phyloP scores from a whole-genome alignment of 2,113 vertebrate genomes.

The Galeopterus variegatus region DNA sequence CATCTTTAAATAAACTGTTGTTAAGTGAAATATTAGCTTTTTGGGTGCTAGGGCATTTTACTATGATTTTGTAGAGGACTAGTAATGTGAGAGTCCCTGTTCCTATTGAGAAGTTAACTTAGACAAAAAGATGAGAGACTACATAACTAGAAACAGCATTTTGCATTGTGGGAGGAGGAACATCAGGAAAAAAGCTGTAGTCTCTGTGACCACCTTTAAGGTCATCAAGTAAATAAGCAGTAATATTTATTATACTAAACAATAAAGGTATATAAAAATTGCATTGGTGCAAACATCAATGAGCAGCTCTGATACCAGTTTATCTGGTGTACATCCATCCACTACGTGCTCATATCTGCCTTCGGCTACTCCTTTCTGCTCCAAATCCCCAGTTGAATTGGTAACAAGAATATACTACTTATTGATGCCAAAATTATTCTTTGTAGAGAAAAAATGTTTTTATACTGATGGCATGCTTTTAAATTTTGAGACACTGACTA shows the following conservation, averaged over 20 bases:
- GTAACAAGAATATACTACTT: not conserved
- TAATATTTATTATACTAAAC: not conserved
- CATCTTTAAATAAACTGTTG: not conserved
- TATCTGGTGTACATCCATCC: not conserved
- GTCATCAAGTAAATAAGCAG: not conserved
- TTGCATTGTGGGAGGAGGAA: not conserved
- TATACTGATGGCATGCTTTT: not conserved
- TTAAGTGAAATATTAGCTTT: not conserved
- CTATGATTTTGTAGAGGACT: not conserved
- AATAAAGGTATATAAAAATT: not conserved
- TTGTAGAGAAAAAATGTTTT: not conserved
- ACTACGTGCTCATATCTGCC: fast-evolving
- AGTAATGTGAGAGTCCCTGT: not conserved
- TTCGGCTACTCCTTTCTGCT: not conserved
- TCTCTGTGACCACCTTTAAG: not conserved
- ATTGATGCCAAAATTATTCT: not conserved
- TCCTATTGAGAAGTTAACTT: not conserved
- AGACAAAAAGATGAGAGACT: not conserved
- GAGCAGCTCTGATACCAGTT: not conserved
- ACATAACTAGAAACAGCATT: not conserved
- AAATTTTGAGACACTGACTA: not conserved
- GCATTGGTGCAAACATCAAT: not conserved
- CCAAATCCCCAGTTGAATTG: not conserved
- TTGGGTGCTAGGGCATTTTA: not conserved
- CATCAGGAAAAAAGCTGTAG: not conserved